These are phyloP conservation scores for Meandrusa payeni DNA, from an alignment of 2,888 invertebrate genomes.

Conservation along the genomic window DNA sequence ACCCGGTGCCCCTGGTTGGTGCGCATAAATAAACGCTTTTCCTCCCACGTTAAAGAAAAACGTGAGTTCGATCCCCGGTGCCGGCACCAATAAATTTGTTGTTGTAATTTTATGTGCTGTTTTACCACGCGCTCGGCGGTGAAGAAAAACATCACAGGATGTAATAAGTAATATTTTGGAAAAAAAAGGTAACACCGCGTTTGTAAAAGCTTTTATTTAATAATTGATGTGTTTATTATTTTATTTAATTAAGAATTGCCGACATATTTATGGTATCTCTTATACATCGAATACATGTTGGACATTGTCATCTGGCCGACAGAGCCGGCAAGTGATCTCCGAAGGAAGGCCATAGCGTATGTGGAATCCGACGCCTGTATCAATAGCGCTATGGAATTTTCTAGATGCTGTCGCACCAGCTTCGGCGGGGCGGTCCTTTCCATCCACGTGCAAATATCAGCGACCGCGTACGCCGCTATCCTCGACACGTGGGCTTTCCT, in stretches of 20 bases:
- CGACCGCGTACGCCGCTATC: conserved; percentile 66
- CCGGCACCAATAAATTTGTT: too few relatives aligned
- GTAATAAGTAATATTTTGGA: too few relatives aligned
- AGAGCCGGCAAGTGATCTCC: conserved; percentile 55
- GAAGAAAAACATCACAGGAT: too few relatives aligned
- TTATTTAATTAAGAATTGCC: conserved; percentile 51
- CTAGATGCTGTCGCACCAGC: conserved; percentile 60
- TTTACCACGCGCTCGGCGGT: too few relatives aligned
- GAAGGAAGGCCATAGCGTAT: conserved; percentile 64
- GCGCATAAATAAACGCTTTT: too few relatives aligned
- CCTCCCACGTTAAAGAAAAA: too few relatives aligned
- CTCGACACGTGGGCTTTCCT: conserved; percentile 65
- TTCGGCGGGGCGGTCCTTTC: conserved; percentile 55
- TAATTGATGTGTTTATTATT: too few relatives aligned
- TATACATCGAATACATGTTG: conserved; percentile 66
- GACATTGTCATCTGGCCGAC: conserved; percentile 64
- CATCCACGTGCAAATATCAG: conserved; percentile 57
- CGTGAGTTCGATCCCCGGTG: too few relatives aligned
- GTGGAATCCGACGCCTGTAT: conserved; percentile 60
- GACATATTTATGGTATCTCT: conserved; percentile 72
- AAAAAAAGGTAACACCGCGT: too few relatives aligned
- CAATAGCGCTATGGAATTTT: conserved; percentile 58
- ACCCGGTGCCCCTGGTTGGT: too few relatives aligned
- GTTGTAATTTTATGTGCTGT: too few relatives aligned
- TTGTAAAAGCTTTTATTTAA: not conserved